These are phyloP conservation scores for Drosophila lutescens DNA, from an alignment of 2,888 invertebrate species.

Conservation along the genomic window DNA sequence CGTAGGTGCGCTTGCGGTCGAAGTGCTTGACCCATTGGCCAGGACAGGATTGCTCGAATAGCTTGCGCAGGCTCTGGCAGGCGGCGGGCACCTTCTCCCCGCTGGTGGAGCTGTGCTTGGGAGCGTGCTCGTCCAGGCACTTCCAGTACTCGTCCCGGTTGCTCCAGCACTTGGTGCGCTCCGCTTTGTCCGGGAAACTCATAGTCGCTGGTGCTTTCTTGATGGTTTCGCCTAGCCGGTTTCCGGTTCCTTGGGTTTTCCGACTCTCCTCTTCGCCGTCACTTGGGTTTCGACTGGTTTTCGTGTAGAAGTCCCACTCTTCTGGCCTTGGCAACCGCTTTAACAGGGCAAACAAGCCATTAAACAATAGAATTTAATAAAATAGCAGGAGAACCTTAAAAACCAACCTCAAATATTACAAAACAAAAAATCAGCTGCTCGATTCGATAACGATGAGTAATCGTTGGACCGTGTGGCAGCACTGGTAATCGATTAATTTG, in stretches of 20 bases:
- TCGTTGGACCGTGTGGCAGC: not conserved
- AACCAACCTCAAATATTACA: conserved; percentile 73
- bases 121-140: conserved; percentile 90
- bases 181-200: conserved; percentile 93
- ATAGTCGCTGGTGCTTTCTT: conserved; percentile 83
- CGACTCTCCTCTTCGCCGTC: not conserved
- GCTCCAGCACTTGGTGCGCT: conserved; percentile 93
- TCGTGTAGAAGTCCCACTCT: not conserved
- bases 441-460: not conserved
- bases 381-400: conserved; percentile 13
- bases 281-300: not conserved
- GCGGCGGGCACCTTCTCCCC: conserved; percentile 86
- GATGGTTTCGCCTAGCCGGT: not conserved
- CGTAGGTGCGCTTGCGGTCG: conserved; percentile 94
- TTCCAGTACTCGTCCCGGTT: conserved; percentile 95
- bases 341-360: not conserved
- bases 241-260: not conserved
- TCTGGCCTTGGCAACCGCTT: not conserved
- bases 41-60: conserved; percentile 92
- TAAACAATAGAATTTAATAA: conserved; percentile 2
- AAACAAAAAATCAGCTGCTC: conserved; percentile 51
- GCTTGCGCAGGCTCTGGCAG: conserved; percentile 89
- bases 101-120: conserved; percentile 83
- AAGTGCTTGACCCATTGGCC: conserved; percentile 97
- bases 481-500: not conserved